These are phyloP conservation scores for Microvelia longipes DNA, from an alignment of 1,140 invertebrate genomes.

Conservation along the genomic window DNA sequence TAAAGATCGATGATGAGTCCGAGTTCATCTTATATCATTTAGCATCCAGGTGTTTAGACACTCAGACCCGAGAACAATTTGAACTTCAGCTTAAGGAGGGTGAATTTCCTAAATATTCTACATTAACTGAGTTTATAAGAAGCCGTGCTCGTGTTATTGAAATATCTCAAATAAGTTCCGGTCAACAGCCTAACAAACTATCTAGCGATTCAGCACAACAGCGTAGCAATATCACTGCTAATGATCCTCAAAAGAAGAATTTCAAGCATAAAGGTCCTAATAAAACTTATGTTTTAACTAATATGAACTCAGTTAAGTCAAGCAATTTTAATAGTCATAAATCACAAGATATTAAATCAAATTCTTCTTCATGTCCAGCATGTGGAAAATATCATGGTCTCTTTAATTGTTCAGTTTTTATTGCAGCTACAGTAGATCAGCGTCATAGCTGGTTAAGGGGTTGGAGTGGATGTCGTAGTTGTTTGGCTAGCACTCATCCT, in stretches of 20 bases:
- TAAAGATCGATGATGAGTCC: neutral
- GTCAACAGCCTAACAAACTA: neutral
- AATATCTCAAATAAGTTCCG: neutral
- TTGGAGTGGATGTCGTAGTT: neutral
- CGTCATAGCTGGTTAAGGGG: neutral
- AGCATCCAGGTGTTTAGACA: neutral
- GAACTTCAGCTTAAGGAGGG: neutral
- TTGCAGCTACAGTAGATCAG: neutral
- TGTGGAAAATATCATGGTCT: neutral
- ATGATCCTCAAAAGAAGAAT: neutral
- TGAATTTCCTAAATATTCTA: neutral
- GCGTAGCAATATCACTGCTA: neutral
- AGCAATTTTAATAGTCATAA: too few relatives aligned
- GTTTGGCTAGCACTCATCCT: neutral
- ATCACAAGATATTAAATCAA: too few relatives aligned
- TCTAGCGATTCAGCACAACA: neutral
- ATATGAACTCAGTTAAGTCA: neutral
- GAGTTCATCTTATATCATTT: neutral
- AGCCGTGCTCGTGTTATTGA: neutral
- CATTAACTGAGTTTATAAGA: neutral
- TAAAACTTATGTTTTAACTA: neutral
- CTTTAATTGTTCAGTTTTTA: neutral
- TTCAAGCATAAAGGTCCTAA: neutral
- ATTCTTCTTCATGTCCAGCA: neutral
- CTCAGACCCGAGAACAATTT: neutral